Conservation (phyloP, 2,113 vertebrate genomes). For the Litocranius walleri region DNA sequence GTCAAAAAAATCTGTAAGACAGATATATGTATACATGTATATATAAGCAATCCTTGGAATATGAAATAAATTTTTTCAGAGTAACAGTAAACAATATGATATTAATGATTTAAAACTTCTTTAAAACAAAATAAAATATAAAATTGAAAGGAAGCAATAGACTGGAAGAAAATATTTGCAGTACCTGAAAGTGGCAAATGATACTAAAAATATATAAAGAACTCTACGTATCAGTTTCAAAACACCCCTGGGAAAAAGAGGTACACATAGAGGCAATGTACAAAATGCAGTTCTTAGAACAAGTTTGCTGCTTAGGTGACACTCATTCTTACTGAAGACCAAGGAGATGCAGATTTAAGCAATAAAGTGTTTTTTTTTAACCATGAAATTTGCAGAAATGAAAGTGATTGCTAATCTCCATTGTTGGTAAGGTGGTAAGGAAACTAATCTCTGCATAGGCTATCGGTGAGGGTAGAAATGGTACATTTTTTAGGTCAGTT, state of each 20-base stretch:
- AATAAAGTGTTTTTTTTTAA: neutral
- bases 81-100: neutral
- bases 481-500: neutral
- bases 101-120: constrained; percentile 1
- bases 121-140: neutral
- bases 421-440: neutral
- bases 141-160: neutral
- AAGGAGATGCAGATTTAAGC: neutral
- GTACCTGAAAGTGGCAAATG: neutral
- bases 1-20: neutral
- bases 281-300: neutral
- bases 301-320: neutral
- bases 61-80: neutral
- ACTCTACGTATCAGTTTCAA: neutral
- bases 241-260: neutral
- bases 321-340: neutral
- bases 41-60: neutral
- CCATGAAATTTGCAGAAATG: neutral
- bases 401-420: neutral
- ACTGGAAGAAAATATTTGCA: neutral
- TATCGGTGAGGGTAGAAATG: neutral
- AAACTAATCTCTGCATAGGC: neutral
- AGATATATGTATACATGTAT: neutral
- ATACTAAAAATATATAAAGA: neutral
- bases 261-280: neutral